Evolutionary conservation across 2,888 invertebrate genomes (phyloP).

Genomic region (Eupithecia inturbata): DNA sequence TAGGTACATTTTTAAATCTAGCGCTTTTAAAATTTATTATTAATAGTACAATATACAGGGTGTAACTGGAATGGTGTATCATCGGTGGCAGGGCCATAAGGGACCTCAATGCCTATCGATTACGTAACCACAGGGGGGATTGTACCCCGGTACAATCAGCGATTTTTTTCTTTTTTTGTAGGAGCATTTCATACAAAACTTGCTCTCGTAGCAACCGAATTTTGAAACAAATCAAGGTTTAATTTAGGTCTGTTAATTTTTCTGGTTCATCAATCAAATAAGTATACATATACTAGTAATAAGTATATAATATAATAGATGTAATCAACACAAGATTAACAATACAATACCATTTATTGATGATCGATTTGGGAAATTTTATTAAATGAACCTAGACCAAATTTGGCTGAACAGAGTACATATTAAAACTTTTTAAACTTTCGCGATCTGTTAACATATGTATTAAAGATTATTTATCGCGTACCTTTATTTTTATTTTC

Average conservation of each 20-base stretch:
- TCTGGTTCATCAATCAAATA: not conserved
- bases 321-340: not conserved
- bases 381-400: not conserved
- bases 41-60: not conserved
- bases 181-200: not conserved
- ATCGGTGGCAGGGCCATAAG: not conserved
- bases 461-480: too few relatives aligned
- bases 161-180: not conserved
- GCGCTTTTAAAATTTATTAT: too few relatives aligned
- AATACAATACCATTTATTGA: not conserved
- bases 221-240: not conserved
- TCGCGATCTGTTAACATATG: too few relatives aligned
- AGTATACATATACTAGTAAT: too few relatives aligned
- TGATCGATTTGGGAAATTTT: not conserved
- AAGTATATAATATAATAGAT: not conserved
- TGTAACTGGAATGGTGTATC: not conserved
- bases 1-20: too few relatives aligned
- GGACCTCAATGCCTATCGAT: not conserved
- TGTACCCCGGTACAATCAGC: not conserved
- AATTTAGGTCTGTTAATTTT: not conserved
- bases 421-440: too few relatives aligned
- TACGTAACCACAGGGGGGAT: too few relatives aligned
- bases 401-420: not conserved
- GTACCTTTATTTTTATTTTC: too few relatives aligned
- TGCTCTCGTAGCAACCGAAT: not conserved